Conservation (phyloP, 2,113 vertebrate species). For the Pseudopodoces humilis region DNA sequence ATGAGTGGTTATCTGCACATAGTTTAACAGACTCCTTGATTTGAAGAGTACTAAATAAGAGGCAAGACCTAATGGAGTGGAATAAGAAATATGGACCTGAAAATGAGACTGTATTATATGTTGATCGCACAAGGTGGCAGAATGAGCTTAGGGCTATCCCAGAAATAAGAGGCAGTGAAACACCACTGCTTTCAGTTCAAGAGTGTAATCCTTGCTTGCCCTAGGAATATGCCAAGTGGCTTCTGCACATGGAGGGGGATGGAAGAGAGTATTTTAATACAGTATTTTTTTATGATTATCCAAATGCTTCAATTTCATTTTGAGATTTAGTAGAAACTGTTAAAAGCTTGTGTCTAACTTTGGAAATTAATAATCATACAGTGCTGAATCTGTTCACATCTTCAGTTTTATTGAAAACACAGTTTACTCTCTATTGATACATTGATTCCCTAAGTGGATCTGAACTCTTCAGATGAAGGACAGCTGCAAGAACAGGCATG, state of each 20-base stretch:
- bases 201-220: not conserved
- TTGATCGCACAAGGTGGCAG: slow-evolving; percentile 80
- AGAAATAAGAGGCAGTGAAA: not conserved
- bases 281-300: slow-evolving; percentile 28
- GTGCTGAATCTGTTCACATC: not conserved
- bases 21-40: not conserved
- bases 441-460: slow-evolving; percentile 63
- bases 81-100: slow-evolving; percentile 18
- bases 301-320: slow-evolving; percentile 39
- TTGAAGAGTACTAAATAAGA: not conserved
- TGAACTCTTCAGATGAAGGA: slow-evolving; percentile 56
- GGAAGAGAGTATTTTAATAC: slow-evolving; percentile 7
- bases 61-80: not conserved
- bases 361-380: slow-evolving; percentile 39
- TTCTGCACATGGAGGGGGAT: not conserved
- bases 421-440: slow-evolving; percentile 47
- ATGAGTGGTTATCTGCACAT: not conserved
- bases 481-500: slow-evolving; percentile 48
- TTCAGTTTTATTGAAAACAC: slow-evolving; percentile 66
- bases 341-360: slow-evolving; percentile 33
- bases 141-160: slow-evolving; percentile 61
- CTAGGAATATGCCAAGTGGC: not conserved
- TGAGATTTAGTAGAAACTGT: slow-evolving; percentile 45
- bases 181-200: not conserved
- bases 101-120: slow-evolving; percentile 68